Percentiles rank a stretch among this genome's conserved stretches.
These are phyloP conservation scores for Habrosyne pyritoides DNA, from an alignment of 2,888 invertebrate genomes.

Conservation along the genomic window DNA sequence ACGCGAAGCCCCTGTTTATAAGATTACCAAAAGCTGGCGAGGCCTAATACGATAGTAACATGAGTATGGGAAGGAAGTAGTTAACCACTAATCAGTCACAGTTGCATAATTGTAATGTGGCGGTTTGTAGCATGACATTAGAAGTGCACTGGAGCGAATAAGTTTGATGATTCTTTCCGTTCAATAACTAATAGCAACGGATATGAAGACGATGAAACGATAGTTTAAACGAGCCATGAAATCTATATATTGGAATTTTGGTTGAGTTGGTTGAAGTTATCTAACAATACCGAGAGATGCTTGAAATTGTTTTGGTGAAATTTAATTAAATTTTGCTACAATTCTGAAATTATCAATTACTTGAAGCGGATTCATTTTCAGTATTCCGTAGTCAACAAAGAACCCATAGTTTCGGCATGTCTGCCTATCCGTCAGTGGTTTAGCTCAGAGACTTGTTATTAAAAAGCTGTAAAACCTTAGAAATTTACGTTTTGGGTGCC, in stretches of 20 bases:
- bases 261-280: background rate
- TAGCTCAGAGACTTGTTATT: too few relatives aligned
- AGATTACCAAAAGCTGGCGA: conserved; percentile 9
- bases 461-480: too few relatives aligned
- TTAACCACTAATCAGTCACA: conserved; percentile 7
- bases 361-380: too few relatives aligned
- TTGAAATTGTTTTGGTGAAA: background rate
- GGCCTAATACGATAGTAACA: conserved; percentile 1
- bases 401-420: too few relatives aligned
- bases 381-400: too few relatives aligned
- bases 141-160: conserved; percentile 20
- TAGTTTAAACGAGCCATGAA: background rate
- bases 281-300: background rate
- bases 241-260: background rate
- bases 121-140: conserved; percentile 6
- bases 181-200: conserved; percentile 1
- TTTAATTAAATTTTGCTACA: background rate
- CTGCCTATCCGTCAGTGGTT: too few relatives aligned
- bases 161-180: conserved; percentile 8
- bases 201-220: background rate
- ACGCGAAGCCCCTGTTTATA: conserved; percentile 6
- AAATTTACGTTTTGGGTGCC: too few relatives aligned
- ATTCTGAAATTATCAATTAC: background rate
- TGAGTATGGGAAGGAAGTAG: conserved; percentile 8
- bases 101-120: conserved; percentile 8